Percentiles rank a stretch among this genome's conserved stretches.
Conservation (phyloP, 2,113 vertebrate genomes). For the Reinhardtius hippoglossoides region DNA sequence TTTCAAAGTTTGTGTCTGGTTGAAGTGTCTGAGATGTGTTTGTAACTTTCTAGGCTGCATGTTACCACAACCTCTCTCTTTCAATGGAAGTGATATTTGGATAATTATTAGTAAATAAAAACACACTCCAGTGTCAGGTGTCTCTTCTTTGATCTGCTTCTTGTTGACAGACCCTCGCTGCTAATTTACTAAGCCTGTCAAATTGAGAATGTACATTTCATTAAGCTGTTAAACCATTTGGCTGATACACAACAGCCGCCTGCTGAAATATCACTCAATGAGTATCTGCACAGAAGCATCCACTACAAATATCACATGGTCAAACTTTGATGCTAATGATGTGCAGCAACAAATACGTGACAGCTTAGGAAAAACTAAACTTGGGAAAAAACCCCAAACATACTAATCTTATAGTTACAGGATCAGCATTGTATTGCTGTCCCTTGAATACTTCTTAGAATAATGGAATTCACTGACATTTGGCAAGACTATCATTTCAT, state of each 20-base stretch:
- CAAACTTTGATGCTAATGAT: no score
- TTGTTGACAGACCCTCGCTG: conserved; percentile 41
- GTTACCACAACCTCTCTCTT: not conserved
- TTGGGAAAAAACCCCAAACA: no score
- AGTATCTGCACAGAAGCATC: conserved; percentile 17
- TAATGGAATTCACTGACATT: conserved; percentile 4
- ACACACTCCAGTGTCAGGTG: conserved; percentile 25
- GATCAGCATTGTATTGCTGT: no score
- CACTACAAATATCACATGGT: not conserved
- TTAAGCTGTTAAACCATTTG: conserved; percentile 51
- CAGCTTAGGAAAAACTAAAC: no score
- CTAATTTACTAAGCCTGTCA: conserved; percentile 47
- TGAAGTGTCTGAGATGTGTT: not conserved
- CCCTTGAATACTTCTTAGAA: not conserved
- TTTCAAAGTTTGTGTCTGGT: not conserved
- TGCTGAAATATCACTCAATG: conserved; percentile 39
- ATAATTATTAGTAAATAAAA: conserved; percentile 37
- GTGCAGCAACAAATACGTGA: no score
- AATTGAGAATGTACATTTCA: conserved; percentile 48
- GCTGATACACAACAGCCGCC: conserved; percentile 42
- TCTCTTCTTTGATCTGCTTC: conserved; percentile 23
- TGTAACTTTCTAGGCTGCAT: not conserved
- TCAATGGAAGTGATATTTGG: not conserved
- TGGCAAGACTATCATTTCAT: not conserved
- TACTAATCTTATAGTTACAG: no score